Conservation (phyloP, 2,797 vertebrate species). For the Acridotheres tristis region DNA sequence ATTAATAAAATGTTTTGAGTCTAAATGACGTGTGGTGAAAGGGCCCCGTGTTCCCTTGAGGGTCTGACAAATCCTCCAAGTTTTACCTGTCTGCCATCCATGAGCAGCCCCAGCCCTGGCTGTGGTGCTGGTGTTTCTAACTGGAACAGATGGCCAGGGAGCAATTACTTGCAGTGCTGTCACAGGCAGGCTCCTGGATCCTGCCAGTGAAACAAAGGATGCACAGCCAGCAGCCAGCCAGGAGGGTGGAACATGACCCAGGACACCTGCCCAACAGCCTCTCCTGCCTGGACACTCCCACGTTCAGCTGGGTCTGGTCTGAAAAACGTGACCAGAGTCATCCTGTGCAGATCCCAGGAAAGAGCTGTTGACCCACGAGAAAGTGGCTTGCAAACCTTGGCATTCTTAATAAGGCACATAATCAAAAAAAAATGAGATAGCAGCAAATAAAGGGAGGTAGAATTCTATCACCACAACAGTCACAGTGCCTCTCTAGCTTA, state of each 20-base stretch:
- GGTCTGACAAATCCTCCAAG: neutral
- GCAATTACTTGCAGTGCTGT: neutral
- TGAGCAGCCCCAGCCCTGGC: neutral
- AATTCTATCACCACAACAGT: neutral
- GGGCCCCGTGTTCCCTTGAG: neutral
- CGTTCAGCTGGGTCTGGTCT: neutral
- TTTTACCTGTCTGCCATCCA: neutral
- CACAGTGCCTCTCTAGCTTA: neutral
- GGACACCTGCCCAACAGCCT: neutral
- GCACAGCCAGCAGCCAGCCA: neutral
- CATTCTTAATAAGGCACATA: conserved; percentile 13
- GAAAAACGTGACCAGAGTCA: neutral
- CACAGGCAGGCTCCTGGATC: neutral
- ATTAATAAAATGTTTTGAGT: neutral
- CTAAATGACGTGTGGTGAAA: neutral
- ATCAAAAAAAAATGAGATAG: neutral
- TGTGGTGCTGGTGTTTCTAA: neutral
- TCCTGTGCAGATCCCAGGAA: neutral
- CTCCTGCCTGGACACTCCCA: neutral
- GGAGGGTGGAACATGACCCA: neutral
- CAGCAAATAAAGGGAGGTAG: neutral
- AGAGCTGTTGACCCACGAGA: neutral
- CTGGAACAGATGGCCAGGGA: neutral
- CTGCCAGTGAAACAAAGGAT: neutral
- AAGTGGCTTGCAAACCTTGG: neutral